These are phyloP conservation scores for Sebastes cheni DNA, from an alignment of 2,797 vertebrate genomes.

Conservation along the genomic window DNA sequence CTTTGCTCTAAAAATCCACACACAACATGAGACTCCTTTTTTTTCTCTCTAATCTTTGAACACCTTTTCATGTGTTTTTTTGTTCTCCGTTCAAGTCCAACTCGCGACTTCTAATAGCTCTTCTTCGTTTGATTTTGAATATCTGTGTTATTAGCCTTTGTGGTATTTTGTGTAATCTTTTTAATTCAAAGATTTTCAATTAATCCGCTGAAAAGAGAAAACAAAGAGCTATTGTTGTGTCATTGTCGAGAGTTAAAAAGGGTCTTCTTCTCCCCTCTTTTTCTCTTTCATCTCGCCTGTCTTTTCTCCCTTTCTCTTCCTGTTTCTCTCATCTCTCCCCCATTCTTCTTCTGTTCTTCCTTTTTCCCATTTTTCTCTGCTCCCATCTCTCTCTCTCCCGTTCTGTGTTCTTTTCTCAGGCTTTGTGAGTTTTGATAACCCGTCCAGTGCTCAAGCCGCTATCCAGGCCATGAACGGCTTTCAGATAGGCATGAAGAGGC, in stretches of 20 bases:
- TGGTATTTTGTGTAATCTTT: constrained; percentile 72
- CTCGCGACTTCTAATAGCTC: constrained; percentile 50
- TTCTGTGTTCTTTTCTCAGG: constrained; percentile 77
- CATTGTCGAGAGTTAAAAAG: constrained; percentile 74
- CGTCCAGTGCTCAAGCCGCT: constrained; percentile 96
- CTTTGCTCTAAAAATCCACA: constrained; percentile 35
- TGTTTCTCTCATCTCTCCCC: constrained; percentile 37
- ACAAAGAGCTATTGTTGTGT: constrained; percentile 75
- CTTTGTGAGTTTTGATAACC: constrained; percentile 99
- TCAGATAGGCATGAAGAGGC: constrained; percentile 99
- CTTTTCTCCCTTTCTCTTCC: constrained; percentile 36
- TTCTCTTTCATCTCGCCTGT: constrained; percentile 52
- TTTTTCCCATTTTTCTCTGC: constrained; percentile 6
- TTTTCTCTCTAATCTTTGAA: constrained; percentile 52
- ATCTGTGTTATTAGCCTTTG: constrained; percentile 75
- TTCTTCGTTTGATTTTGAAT: constrained; percentile 56
- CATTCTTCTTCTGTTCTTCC: constrained; percentile 43
- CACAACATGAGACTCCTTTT: constrained; percentile 8
- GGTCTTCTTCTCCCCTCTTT: constrained; percentile 38
- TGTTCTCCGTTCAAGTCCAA: constrained; percentile 51
- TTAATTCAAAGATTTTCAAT: constrained; percentile 78
- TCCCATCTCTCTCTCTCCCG: constrained; percentile 18
- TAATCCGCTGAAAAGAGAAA: constrained; percentile 74
- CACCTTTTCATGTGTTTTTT: constrained; percentile 56
- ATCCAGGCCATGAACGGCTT: constrained; percentile 99